Conservation (phyloP, 2,113 vertebrate species). For the Apistogramma diplotaenia region DNA sequence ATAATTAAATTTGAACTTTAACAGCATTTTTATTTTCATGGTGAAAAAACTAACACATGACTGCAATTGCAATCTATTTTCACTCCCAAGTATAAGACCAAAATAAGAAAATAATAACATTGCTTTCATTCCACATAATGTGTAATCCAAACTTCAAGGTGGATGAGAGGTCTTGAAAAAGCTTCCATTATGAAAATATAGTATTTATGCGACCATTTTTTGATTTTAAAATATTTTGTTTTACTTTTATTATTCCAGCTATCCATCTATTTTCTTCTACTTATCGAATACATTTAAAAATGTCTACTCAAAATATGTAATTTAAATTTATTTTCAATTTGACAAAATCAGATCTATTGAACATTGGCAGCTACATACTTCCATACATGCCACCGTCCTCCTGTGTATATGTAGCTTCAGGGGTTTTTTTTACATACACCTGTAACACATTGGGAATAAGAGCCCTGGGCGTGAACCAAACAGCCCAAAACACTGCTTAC, state of each 20-base stretch:
- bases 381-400: neutral
- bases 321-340: neutral
- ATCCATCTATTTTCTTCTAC: no score
- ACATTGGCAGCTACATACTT: neutral
- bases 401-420: neutral
- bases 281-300: no score
- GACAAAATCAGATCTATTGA: neutral
- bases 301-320: neutral
- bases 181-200: no score
- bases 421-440: neutral
- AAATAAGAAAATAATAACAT: neutral
- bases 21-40: neutral
- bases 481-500: neutral
- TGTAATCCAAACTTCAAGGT: neutral
- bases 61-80: neutral
- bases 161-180: no score
- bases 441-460: constrained; percentile 15
- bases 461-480: neutral
- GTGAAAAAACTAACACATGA: neutral
- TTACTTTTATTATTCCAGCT: no score
- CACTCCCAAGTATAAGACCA: neutral
- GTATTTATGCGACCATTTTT: no score
- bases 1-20: neutral
- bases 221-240: no score
- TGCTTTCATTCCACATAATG: neutral